phyloP scores from a whole-genome alignment of 2,797 vertebrate genomes.

The Hipposideros larvatus region DNA sequence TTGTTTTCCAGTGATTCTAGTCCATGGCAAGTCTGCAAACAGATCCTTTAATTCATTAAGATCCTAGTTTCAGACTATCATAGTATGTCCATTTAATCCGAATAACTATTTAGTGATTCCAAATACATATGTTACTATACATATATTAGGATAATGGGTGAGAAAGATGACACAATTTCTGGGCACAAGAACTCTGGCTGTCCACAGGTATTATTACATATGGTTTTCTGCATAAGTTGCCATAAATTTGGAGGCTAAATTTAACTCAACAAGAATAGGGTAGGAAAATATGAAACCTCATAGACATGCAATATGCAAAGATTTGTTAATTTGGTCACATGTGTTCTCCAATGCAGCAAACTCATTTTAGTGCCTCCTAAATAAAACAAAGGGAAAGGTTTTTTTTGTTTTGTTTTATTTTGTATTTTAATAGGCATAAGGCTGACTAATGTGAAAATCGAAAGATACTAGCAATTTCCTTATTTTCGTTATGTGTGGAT shows the following conservation, averaged over 20 bases:
- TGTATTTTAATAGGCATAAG: neutral
- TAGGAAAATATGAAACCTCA: constrained; percentile 24
- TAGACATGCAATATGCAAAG: neutral
- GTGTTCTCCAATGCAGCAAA: neutral
- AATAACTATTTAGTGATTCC: neutral
- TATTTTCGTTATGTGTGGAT: neutral
- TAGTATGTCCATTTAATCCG: neutral
- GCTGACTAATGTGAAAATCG: neutral
- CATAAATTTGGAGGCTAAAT: constrained; percentile 18
- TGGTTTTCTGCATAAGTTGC: neutral
- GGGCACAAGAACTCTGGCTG: neutral
- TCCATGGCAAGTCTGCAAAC: neutral
- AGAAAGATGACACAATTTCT: neutral
- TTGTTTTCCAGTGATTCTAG: constrained; percentile 26
- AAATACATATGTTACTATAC: neutral
- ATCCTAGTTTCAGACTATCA: neutral
- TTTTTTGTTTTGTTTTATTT: neutral
- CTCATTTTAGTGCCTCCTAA: constrained; percentile 24
- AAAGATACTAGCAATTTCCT: no score
- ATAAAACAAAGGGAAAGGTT: neutral
- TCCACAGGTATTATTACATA: neutral
- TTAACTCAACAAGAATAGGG: neutral
- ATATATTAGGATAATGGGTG: neutral
- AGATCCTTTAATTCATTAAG: neutral
- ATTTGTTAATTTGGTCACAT: neutral